These are phyloP conservation scores for Heteractis magnifica DNA, from an alignment of 92 coral and sea anemone species.

Conservation along the genomic window DNA sequence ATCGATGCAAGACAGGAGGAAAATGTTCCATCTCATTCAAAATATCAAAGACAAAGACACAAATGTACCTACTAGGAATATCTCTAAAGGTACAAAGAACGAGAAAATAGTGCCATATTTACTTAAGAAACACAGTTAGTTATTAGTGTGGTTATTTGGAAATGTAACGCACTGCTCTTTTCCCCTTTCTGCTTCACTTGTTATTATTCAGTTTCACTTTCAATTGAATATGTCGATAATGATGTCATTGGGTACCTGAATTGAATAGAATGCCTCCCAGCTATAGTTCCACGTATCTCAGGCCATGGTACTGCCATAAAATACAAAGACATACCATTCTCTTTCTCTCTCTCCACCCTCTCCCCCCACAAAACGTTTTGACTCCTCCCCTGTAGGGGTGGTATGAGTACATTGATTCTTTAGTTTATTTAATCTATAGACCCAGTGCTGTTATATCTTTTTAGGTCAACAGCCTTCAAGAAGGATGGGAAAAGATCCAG, in stretches of 20 bases:
- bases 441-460: neutral
- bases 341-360: too few relatives aligned
- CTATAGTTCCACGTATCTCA: too few relatives aligned
- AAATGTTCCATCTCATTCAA: conserved; percentile 72
- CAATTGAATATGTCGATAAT: neutral
- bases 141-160: neutral
- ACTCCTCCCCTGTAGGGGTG: too few relatives aligned
- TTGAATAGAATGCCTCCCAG: too few relatives aligned
- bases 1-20: conserved; percentile 74
- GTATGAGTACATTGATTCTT: too few relatives aligned
- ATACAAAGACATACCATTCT: too few relatives aligned
- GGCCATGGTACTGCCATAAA: too few relatives aligned
- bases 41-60: conserved; percentile 39
- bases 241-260: too few relatives aligned
- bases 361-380: too few relatives aligned
- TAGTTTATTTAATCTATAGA: neutral
- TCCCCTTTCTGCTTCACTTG: neutral
- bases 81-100: neutral
- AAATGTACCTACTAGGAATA: neutral
- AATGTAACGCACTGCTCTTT: neutral
- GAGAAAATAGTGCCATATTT: too few relatives aligned
- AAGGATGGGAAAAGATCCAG: neutral
- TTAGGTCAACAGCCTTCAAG: neutral
- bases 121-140: neutral
- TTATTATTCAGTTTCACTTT: neutral